Percentiles rank a stretch among this genome's conserved stretches.
These are phyloP conservation scores for Metallyticus violacea DNA, from an alignment of 2,888 invertebrate species.

Conservation along the genomic window DNA sequence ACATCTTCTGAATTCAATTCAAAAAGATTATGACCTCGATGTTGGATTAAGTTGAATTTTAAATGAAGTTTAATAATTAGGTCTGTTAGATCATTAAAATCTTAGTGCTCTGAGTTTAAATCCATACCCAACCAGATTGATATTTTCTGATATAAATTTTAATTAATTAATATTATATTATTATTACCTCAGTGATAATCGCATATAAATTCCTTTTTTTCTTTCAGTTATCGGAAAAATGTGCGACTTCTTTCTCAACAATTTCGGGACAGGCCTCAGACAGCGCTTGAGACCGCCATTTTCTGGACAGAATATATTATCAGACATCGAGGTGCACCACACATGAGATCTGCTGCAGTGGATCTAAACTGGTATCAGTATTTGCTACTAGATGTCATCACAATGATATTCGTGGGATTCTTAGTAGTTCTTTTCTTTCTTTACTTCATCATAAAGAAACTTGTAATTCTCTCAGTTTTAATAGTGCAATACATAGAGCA, in stretches of 20 bases:
- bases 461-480: not conserved
- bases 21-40: too few species aligned
- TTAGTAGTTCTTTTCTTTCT: not conserved
- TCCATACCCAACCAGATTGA: too few species aligned
- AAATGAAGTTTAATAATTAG: too few species aligned
- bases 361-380: constrained; percentile 50
- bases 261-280: constrained; percentile 57
- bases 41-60: too few species aligned
- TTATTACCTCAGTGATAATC: too few species aligned
- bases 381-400: constrained; percentile 31
- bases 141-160: too few species aligned
- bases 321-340: constrained; percentile 55
- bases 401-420: not conserved
- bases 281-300: constrained; percentile 57
- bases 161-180: too few species aligned
- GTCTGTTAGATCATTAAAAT: too few species aligned
- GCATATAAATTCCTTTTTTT: not conserved
- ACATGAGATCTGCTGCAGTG: constrained; percentile 52
- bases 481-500: not conserved
- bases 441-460: not conserved
- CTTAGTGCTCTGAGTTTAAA: too few species aligned
- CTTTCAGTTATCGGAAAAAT: constrained; percentile 53
- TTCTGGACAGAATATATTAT: constrained; percentile 66
- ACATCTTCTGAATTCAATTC: too few species aligned
- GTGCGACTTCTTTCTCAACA: constrained; percentile 50